Conservation (phyloP, 2,888 invertebrate species). For the Cyclophora albipunctata region DNA sequence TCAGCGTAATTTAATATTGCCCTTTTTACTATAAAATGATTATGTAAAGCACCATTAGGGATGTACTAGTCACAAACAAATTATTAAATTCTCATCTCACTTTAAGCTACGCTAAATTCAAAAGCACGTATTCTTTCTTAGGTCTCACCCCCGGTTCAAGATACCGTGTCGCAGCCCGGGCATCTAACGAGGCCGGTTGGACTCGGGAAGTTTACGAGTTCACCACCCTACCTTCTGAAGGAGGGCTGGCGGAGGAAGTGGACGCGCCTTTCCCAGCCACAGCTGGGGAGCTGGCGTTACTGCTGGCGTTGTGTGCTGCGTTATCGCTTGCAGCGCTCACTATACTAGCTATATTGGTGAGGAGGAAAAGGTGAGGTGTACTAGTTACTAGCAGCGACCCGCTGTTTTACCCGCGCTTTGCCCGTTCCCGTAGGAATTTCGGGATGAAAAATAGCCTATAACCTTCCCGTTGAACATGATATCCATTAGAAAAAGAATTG, state of each 20-base stretch:
- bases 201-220: conserved; percentile 77
- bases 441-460: no score
- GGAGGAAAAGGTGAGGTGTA: conserved; percentile 57
- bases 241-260: conserved; percentile 64
- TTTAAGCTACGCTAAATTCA: no score
- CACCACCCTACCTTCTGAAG: conserved; percentile 72
- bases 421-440: no score
- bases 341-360: conserved; percentile 74
- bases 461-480: not conserved
- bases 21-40: no score
- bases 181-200: conserved; percentile 78
- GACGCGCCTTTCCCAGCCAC: conserved; percentile 67
- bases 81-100: no score
- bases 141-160: conserved; percentile 74
- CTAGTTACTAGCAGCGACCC: not conserved
- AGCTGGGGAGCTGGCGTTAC: conserved; percentile 60
- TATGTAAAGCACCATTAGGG: no score
- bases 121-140: conserved; percentile 11
- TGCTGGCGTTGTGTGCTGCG: conserved; percentile 73
- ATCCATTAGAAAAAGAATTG: not conserved
- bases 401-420: no score
- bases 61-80: no score
- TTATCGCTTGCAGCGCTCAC: conserved; percentile 73
- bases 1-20: no score
- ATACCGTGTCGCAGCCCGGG: conserved; percentile 77